Conservation (phyloP, 1,140 invertebrate species). For the Lordiphosa stackelbergi region DNA sequence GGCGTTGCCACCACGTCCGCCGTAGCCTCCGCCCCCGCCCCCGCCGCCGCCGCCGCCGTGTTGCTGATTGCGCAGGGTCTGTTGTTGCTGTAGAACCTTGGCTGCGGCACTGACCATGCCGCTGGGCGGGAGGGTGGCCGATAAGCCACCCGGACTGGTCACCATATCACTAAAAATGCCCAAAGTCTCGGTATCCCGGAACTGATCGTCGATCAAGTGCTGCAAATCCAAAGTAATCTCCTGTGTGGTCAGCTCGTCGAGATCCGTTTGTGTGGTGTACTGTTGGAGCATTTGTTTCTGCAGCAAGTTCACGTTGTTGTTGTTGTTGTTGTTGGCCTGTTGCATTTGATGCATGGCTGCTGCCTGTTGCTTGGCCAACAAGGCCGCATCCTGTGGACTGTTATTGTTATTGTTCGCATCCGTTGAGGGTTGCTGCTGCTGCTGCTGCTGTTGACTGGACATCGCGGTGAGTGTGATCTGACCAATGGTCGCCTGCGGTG, state of each 20-base stretch:
- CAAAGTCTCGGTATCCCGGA: constrained; percentile 84
- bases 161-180: constrained; percentile 89
- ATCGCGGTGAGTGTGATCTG: constrained; percentile 78
- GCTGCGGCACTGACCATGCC: constrained; percentile 75
- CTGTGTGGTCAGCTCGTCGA: constrained; percentile 91
- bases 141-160: constrained; percentile 79
- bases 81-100: constrained; percentile 75
- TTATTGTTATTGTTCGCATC: constrained; percentile 73
- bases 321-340: constrained; percentile 60
- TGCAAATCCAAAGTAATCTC: constrained; percentile 93
- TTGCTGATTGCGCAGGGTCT: constrained; percentile 68
- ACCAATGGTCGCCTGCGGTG: constrained; percentile 77
- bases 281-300: constrained; percentile 80
- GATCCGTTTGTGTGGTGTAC: constrained; percentile 85
- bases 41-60: constrained; percentile 79
- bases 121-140: constrained; percentile 77
- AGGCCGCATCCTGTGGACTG: constrained; percentile 56
- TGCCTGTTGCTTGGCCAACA: constrained; percentile 71
- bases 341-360: constrained; percentile 73
- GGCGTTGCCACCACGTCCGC: constrained; percentile 80
- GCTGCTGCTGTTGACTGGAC: constrained; percentile 77
- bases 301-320: constrained; percentile 69
- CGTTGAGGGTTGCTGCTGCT: constrained; percentile 70
- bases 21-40: constrained; percentile 75
- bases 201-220: constrained; percentile 93